phyloP scores from a whole-genome alignment of 2,888 invertebrate species.

The Lissonota sp. region DNA sequence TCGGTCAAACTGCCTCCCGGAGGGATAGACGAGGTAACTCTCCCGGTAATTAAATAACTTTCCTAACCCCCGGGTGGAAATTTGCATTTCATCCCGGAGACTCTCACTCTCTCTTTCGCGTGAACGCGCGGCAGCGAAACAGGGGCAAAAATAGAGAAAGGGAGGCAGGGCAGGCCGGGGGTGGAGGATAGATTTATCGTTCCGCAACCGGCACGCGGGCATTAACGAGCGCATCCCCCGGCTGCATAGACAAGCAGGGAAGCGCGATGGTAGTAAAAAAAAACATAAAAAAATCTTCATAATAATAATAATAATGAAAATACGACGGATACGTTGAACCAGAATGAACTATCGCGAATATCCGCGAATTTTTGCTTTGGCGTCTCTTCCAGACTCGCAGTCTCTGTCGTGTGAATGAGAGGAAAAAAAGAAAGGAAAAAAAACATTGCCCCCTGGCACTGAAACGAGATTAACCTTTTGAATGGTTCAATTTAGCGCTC shows the following conservation, averaged over 20 bases:
- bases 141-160: constrained; percentile 1
- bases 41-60: constrained; percentile 64
- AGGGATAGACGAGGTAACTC: constrained; percentile 46
- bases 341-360: neutral
- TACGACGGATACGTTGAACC: too few species aligned
- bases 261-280: neutral
- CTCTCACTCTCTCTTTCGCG: constrained; percentile 7
- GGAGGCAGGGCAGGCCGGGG: constrained; percentile 1
- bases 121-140: neutral
- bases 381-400: constrained; percentile 33
- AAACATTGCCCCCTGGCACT: constrained; percentile 38
- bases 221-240: constrained; percentile 36
- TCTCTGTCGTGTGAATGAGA: constrained; percentile 28
- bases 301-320: too few species aligned
- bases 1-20: constrained; percentile 39
- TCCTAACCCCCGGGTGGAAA: constrained; percentile 48
- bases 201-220: constrained; percentile 39
- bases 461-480: constrained; percentile 65
- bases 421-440: constrained; percentile 35
- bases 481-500: constrained; percentile 64
- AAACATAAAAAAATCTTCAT: neutral
- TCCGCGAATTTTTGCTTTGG: constrained; percentile 10
- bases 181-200: constrained; percentile 46
- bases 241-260: constrained; percentile 19
- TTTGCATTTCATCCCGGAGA: constrained; percentile 54